These are phyloP conservation scores for Euborellia annulipes DNA, from an alignment of 1,140 invertebrate genomes.

Conservation along the genomic window DNA sequence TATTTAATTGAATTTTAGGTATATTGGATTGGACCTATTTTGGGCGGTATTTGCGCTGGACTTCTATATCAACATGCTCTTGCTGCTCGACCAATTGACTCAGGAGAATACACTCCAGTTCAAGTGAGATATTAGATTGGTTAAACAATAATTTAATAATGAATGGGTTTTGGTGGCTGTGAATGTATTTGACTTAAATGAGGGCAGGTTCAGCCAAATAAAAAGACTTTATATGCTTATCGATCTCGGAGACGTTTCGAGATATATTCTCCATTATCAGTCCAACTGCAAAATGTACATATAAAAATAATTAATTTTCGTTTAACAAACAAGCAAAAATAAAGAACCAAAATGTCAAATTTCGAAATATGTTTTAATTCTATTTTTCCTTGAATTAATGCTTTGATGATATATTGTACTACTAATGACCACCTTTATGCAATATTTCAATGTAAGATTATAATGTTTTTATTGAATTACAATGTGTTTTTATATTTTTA, in stretches of 20 bases:
- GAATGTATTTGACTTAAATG: too few species aligned
- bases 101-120: constrained; percentile 32
- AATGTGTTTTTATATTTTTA: too few species aligned
- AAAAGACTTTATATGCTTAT: constrained; percentile 10
- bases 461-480: too few species aligned
- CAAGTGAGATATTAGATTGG: constrained; percentile 32
- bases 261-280: constrained; percentile 9
- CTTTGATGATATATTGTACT: too few species aligned
- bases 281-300: constrained; percentile 4
- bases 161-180: constrained; percentile 8
- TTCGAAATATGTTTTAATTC: too few species aligned
- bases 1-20: constrained; percentile 34
- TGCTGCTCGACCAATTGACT: constrained; percentile 34
- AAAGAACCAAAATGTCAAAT: too few species aligned
- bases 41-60: constrained; percentile 60
- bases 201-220: too few species aligned
- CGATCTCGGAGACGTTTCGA: constrained; percentile 5
- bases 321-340: too few species aligned
- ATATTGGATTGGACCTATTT: constrained; percentile 74
- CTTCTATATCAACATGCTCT: constrained; percentile 60
- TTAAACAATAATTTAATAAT: constrained; percentile 8
- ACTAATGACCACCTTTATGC: too few species aligned
- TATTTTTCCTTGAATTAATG: too few species aligned
- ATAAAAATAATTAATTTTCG: too few species aligned
- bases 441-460: too few species aligned